Evolutionary conservation across 2,113 vertebrate genomes (phyloP).

Genomic region (Trogon surrucura): DNA sequence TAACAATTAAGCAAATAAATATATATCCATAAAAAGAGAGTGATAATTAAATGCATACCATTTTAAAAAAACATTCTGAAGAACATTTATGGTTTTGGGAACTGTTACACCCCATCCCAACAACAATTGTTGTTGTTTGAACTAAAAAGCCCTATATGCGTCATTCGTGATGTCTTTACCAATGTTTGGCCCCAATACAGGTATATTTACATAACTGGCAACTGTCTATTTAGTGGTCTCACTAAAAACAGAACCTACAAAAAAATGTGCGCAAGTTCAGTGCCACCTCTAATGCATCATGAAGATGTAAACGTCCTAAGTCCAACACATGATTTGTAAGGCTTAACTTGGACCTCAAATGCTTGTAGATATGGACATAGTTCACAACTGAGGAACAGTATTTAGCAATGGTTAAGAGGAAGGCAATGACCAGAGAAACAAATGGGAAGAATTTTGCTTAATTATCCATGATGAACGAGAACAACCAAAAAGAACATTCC

Average conservation of each 20-base stretch:
- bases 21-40: not conserved
- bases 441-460: not conserved
- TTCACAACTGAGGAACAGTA: not conserved
- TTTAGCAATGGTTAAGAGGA: not conserved
- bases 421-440: not conserved
- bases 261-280: not conserved
- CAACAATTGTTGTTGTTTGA: not conserved
- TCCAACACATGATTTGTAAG: not conserved
- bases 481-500: not conserved
- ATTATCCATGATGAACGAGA: not conserved
- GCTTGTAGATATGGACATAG: not conserved
- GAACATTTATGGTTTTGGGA: not conserved
- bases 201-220: conserved; percentile 10
- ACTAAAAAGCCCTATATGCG: not conserved
- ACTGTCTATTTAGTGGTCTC: conserved; percentile 33
- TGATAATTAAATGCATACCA: not conserved
- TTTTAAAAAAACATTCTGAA: not conserved
- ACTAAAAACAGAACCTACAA: conserved; percentile 55
- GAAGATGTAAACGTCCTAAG: not conserved
- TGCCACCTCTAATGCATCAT: not conserved
- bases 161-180: not conserved
- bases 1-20: not conserved
- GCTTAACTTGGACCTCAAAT: not conserved
- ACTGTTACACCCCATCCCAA: not conserved
- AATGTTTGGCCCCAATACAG: not conserved